A percentile compares a stretch with the other conserved stretches of the same genome.
phyloP scores from a whole-genome alignment of 2,113 vertebrate species.

The Serilophus lunatus region DNA sequence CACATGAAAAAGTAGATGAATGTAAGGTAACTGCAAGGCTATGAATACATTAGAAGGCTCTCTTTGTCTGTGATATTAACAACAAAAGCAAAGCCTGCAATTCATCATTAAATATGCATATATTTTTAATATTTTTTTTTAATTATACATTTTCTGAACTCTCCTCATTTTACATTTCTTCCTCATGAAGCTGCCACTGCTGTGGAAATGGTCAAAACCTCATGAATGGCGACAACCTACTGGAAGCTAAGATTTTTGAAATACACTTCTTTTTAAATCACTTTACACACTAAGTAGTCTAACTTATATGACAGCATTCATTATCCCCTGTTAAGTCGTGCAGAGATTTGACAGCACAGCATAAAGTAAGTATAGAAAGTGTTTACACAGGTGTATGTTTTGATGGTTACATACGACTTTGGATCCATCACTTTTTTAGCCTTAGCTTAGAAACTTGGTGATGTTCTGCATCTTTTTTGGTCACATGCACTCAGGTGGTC shows the following conservation, averaged over 20 bases:
- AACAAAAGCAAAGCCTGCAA: constrained; percentile 8
- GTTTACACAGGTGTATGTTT: not conserved
- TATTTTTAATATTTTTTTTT: not conserved
- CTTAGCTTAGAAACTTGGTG: not conserved
- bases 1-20: constrained; percentile 23
- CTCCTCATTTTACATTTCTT: not conserved
- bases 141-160: constrained; percentile 3
- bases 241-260: not conserved
- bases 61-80: not conserved
- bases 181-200: not conserved
- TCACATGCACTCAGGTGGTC: not conserved
- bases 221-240: not conserved
- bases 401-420: not conserved
- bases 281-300: not conserved
- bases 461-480: not conserved
- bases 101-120: constrained; percentile 1
- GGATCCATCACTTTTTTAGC: not conserved
- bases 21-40: not conserved
- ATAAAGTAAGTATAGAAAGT: not conserved
- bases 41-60: constrained; percentile 9
- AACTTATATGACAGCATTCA: not conserved
- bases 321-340: not conserved
- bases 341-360: not conserved
- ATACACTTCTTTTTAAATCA: not conserved
- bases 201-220: not conserved